Evolutionary conservation across 2,888 invertebrate species (phyloP), one percentile per base, ranked within the genome.

Genomic region (Lamellibrachia satsuma): DNA sequence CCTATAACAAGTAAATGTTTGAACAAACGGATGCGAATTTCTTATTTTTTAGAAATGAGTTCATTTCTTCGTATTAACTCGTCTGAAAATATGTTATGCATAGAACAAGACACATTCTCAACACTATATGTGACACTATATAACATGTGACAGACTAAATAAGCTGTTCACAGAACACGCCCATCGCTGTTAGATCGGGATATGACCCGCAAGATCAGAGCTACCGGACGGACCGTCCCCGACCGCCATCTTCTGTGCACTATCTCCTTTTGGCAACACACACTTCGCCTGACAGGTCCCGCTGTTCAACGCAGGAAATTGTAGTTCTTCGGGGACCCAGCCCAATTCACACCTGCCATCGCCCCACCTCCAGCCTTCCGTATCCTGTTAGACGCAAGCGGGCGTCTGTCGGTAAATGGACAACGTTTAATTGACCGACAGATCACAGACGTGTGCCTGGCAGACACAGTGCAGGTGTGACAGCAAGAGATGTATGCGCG

Each of bases 281-380:
- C 75, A n/a, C 75, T 22, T 75, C 75, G 22, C n/a, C 6, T 75
- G 75, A 75, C 75, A 75, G 22, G 22, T 15, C 22, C 75, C 75
- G 15, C 75, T 22, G n/a, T 75, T 75, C 75, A 75, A 6, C n/a
- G n/a, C 75, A 75, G 75, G 75, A 75, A 75, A 75, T 75, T 22
- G 75, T 75, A 22, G 15, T 22, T 22, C 75, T n/a, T 11, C 75
- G 75, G 75, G n/a, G 22, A 75, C 75, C 75, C 75, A n/a, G 22
- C 75, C 75, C n/a, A 75, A 75, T 75, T 75, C 22, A 75, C 75
- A 75, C 75, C 75, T 75, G 75, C 75, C n/a, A 75, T 15, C 75
- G n/a, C 75, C 22, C n/a, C 75, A 75, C 75, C 22, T 75, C 22
- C 75, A 6, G 15, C 4, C n/a, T 75, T 75, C 75, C 75, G 75